Conservation (phyloP, 2,797 vertebrate species). For the Rachycentron canadum region DNA sequence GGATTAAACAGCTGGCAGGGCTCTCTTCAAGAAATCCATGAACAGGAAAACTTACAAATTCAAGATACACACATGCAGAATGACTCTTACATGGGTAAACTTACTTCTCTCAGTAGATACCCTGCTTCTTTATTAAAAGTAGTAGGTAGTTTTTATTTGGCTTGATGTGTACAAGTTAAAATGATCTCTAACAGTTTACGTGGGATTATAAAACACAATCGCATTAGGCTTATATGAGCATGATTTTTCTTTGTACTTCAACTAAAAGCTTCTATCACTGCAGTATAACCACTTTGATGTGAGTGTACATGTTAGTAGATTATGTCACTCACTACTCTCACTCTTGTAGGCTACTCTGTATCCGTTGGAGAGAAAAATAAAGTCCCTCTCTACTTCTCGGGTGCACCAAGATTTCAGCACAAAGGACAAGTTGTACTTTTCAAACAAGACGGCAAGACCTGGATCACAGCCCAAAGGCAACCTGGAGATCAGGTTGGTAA, state of each 20-base stretch:
- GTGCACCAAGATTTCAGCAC: conserved; percentile 87
- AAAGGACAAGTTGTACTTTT: conserved; percentile 85
- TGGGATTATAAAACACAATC: too few species aligned
- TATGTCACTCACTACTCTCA: too few species aligned
- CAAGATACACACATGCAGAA: conserved; percentile 48
- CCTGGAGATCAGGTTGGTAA: conserved; percentile 83
- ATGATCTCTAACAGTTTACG: too few species aligned
- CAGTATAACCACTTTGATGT: too few species aligned
- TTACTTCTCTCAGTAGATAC: too few species aligned
- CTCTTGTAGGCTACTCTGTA: conserved; percentile 83
- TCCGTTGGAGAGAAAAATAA: conserved; percentile 67
- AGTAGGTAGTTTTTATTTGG: too few species aligned
- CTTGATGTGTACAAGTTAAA: too few species aligned
- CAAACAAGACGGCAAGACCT: conserved; percentile 33
- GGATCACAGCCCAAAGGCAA: conserved; percentile 71
- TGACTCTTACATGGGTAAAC: conserved; percentile 86
- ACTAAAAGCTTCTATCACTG: too few species aligned
- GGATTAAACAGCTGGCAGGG: conserved; percentile 86
- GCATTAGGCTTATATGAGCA: too few species aligned
- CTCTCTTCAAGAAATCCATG: conserved; percentile 71
- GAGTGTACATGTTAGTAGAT: too few species aligned
- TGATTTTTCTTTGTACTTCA: too few species aligned
- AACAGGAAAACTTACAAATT: conserved; percentile 26
- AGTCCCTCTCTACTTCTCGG: conserved; percentile 70
- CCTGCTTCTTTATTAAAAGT: too few species aligned